Conservation (phyloP, 2,888 invertebrate species). For the Spilarctia lutea region DNA sequence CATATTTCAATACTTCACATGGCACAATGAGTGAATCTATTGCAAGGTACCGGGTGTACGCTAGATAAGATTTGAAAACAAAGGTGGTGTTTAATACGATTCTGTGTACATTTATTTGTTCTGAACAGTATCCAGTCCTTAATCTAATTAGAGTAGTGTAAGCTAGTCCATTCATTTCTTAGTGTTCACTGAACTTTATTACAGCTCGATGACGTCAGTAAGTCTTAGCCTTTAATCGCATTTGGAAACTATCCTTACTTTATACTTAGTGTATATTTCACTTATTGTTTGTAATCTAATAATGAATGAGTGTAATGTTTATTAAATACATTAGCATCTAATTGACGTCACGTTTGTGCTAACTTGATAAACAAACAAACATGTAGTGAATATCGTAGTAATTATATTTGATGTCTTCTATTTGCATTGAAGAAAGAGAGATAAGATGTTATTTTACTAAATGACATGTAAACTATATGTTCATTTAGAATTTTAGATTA, state of each 20-base stretch:
- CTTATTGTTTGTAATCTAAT: constrained; percentile 10
- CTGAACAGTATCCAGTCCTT: background rate
- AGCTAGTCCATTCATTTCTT: constrained; percentile 12
- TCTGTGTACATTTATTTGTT: background rate
- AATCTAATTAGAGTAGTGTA: constrained; percentile 11
- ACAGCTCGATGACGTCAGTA: constrained; percentile 51
- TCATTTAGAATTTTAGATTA: no score
- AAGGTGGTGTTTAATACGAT: background rate
- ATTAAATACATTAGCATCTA: background rate
- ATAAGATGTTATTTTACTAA: constrained; percentile 7
- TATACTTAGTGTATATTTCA: constrained; percentile 13
- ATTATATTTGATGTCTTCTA: background rate
- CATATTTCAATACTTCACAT: background rate
- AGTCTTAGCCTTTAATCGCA: constrained; percentile 48
- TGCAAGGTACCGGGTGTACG: background rate
- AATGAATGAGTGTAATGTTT: constrained; percentile 4
- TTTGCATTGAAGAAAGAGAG: constrained; percentile 4
- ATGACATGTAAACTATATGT: background rate
- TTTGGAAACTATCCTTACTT: constrained; percentile 44
- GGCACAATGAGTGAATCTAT: no score
- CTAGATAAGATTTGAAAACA: background rate
- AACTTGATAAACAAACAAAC: constrained; percentile 11
- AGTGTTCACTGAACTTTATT: constrained; percentile 27
- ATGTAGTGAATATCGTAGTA: constrained; percentile 4
- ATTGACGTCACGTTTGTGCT: constrained; percentile 4